Conservation (phyloP, 2,888 invertebrate species). For the Willowsia nigromaculata region DNA sequence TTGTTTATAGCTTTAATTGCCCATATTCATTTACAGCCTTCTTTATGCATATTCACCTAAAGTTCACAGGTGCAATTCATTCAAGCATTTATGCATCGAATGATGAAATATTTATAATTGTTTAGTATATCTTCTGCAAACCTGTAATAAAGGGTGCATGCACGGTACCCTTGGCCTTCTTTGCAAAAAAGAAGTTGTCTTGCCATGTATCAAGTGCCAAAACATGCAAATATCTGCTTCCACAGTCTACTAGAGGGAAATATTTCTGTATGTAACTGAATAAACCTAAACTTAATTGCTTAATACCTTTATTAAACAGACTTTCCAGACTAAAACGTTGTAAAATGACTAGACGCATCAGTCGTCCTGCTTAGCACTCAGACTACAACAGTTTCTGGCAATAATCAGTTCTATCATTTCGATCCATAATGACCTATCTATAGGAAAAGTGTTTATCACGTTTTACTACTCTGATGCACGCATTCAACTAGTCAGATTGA, state of each 20-base stretch:
- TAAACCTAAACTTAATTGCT: not conserved
- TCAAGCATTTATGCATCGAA: not conserved
- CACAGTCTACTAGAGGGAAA: not conserved
- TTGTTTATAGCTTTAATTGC: too few relatives aligned
- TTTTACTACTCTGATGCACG: not conserved
- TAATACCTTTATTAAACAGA: not conserved
- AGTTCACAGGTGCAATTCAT: not conserved
- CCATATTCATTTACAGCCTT: not conserved
- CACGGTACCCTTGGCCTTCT: slow-evolving; percentile 26
- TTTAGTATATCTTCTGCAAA: not conserved
- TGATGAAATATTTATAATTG: not conserved
- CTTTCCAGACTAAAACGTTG: not conserved
- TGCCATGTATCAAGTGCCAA: not conserved
- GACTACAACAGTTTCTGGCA: not conserved
- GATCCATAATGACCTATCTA: not conserved
- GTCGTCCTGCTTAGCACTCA: not conserved
- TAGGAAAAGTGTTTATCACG: not conserved
- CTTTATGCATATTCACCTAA: not conserved
- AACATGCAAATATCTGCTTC: not conserved
- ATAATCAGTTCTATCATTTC: not conserved
- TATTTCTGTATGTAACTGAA: not conserved
- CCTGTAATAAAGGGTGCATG: too few relatives aligned
- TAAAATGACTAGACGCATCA: not conserved
- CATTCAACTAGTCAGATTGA: not conserved
- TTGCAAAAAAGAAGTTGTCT: not conserved